phyloP scores from a whole-genome alignment of 2,797 vertebrate species.

The Alfaro cultratus region DNA sequence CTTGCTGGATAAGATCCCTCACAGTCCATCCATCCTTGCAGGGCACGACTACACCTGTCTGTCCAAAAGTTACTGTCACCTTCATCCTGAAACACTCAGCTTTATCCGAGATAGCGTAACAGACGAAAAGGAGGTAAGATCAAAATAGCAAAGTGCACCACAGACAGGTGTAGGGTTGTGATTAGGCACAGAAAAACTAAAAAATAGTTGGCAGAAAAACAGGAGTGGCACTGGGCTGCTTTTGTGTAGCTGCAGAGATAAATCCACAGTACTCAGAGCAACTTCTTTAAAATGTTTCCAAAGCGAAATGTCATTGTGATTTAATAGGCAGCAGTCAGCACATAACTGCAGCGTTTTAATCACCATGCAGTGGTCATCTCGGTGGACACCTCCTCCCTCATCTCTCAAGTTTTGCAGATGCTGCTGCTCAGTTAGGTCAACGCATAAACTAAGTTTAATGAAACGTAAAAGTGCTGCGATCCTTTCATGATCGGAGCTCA shows the following conservation, averaged over 20 bases:
- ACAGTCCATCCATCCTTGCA: conserved; percentile 93
- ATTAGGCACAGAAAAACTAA: conserved; percentile 1
- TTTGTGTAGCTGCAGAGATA: neutral
- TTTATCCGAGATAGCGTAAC: conserved; percentile 45
- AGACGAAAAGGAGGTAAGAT: conserved; percentile 8
- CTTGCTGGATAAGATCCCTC: conserved; percentile 92
- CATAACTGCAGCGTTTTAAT: neutral
- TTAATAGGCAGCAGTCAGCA: neutral
- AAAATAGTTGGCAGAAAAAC: neutral
- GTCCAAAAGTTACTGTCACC: conserved; percentile 93
- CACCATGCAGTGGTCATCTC: neutral
- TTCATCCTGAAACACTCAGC: conserved; percentile 82
- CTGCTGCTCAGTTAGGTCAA: neutral
- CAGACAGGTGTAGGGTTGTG: neutral
- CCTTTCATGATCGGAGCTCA: neutral
- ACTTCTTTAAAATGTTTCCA: conserved; percentile 4
- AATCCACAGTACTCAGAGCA: conserved; percentile 2
- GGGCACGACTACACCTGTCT: conserved; percentile 93
- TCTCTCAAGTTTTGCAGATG: neutral
- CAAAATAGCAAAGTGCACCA: neutral
- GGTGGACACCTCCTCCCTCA: conserved; percentile 1
- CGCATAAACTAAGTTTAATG: neutral
- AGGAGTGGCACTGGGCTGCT: neutral
- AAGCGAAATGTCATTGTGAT: neutral
- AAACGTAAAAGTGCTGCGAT: neutral